These are phyloP conservation scores for Cydia pomonella DNA, from an alignment of 1,140 invertebrate genomes.

Conservation along the genomic window DNA sequence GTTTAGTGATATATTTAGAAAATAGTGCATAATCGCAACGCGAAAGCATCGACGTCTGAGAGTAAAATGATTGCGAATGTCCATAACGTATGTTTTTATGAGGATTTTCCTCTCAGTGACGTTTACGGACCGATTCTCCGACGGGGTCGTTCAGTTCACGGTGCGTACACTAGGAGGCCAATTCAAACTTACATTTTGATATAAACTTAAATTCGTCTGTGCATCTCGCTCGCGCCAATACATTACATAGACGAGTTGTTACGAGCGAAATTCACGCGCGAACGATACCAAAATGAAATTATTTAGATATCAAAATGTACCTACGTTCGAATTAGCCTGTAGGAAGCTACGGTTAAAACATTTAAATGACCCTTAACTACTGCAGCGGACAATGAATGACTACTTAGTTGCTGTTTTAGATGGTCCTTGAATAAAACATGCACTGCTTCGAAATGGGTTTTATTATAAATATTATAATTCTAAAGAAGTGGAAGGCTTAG, in stretches of 20 bases:
- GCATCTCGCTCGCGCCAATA: too few relatives aligned
- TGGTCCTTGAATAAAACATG: constrained; percentile 2
- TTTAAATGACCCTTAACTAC: not conserved
- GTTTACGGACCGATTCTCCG: constrained; percentile 2
- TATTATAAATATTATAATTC: not conserved
- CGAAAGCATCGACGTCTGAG: not conserved
- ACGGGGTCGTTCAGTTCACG: not conserved
- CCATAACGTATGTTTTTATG: constrained; percentile 7
- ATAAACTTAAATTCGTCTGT: too few relatives aligned
- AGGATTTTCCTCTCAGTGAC: constrained; percentile 15
- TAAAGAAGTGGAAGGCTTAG: not conserved
- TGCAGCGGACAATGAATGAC: not conserved
- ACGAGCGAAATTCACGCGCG: not conserved
- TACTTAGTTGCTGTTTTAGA: constrained; percentile 11
- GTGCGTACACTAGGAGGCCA: not conserved
- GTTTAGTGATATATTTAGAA: not conserved
- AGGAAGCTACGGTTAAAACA: constrained; percentile 6
- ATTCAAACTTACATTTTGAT: too few relatives aligned
- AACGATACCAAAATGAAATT: not conserved
- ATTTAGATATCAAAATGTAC: not conserved
- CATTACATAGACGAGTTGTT: not conserved
- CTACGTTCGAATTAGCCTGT: not conserved
- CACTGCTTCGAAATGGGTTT: not conserved
- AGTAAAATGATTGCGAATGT: not conserved
- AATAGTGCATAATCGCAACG: not conserved